Evolutionary conservation across 2,113 vertebrate genomes (phyloP).

Genomic region (Crotalus viridis): DNA sequence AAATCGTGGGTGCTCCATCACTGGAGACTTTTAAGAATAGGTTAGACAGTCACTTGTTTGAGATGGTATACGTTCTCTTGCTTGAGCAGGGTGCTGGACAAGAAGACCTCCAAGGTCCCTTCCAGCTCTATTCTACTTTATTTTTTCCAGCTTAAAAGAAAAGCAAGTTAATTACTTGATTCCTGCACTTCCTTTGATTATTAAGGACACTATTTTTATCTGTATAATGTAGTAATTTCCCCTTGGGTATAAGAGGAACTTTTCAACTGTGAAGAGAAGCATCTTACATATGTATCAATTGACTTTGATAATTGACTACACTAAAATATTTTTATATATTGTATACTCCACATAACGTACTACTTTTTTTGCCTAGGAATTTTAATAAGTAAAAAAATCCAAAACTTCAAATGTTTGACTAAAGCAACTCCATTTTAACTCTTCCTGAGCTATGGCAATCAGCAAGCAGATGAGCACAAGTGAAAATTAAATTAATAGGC

Average conservation of each 20-base stretch:
- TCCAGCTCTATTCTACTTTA: too few relatives aligned
- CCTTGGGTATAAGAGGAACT: slow-evolving; percentile 5
- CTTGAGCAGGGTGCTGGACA: too few relatives aligned
- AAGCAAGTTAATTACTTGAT: slow-evolving; percentile 29
- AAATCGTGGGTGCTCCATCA: too few relatives aligned
- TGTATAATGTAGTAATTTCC: not conserved
- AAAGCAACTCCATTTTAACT: not conserved
- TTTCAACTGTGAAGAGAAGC: not conserved
- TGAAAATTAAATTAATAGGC: not conserved
- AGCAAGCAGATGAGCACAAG: not conserved
- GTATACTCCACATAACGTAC: not conserved
- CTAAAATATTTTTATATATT: slow-evolving; percentile 1
- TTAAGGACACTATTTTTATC: slow-evolving; percentile 3
- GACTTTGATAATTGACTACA: not conserved
- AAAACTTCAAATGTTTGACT: not conserved
- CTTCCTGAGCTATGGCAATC: not conserved
- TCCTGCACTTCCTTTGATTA: slow-evolving; percentile 4
- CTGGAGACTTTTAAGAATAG: too few relatives aligned
- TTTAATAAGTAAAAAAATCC: not conserved
- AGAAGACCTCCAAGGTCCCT: too few relatives aligned
- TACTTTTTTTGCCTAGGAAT: not conserved
- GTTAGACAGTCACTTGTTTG: too few relatives aligned
- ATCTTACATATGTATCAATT: not conserved
- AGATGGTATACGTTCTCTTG: too few relatives aligned
- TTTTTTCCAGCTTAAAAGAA: not conserved